Base-by-base conservation (phyloP, 2,888 invertebrate genomes). In the Chirona hameri region DNA sequence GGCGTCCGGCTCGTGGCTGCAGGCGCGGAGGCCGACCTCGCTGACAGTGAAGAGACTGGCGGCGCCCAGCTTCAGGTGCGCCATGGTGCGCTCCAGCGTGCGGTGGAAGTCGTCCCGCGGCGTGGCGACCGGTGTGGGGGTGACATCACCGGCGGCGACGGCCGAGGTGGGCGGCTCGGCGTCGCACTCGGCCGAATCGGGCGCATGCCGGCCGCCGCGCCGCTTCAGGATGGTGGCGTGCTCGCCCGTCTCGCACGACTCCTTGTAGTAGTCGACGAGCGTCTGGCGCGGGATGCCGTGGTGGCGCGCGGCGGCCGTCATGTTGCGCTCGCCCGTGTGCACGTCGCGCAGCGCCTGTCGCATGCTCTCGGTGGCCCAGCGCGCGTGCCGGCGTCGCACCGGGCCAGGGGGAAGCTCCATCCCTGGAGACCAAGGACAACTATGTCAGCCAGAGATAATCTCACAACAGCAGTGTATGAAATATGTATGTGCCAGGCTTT, bases 211-310 rank as follows among this genome's bases (percentile, higher is more conserved):
- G 39, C 76, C 76, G 76, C 76, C 76, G 76, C 76, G 76, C 39
- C 76, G 76, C 39, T 76, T 76, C 76, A 76, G 76, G 76, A 76
- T 76, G 76, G 76, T 76, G 39, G 76, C 76, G 76, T 76, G 76
- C 76, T 76, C 76, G 76, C 76, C 76, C 18, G 76, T 76, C 76
- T 76, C 76, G 76, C 76, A 76, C 39, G 76, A 76, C 39, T 76
- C 76, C 39, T 76, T 76, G 76, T 76, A 76, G 76, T 76, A 76
- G 76, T 76, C 76, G 76, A 76, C 76, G 76, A 76, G 76, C 39
- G 76, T 76, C 76, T 76, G 76, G 31, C 76, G 76, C 39, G 76
- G 76, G 21, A 76, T 76, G 76, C 76, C 76, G 76, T 76, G 76
- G 76, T 76, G 76, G 21, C 76, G 39, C 21, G 76, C 76, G 4